phyloP scores from a whole-genome alignment of 2,888 invertebrate species.

The Pachymerium ferrugineum region DNA sequence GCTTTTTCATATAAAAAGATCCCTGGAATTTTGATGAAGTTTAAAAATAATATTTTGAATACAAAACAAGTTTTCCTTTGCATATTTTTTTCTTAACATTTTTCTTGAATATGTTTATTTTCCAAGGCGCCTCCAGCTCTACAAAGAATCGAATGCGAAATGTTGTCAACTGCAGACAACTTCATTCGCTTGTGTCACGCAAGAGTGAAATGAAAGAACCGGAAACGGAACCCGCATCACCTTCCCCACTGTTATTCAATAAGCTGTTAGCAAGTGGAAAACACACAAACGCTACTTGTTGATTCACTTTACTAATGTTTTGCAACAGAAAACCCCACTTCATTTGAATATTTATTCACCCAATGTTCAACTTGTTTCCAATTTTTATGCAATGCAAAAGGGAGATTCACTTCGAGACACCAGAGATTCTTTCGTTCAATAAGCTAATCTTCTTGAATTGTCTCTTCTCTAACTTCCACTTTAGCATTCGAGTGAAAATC shows the following conservation, averaged over 20 bases:
- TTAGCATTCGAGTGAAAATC: conserved; percentile 1
- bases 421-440: neutral
- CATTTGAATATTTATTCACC: neutral
- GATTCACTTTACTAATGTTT: neutral
- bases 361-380: neutral
- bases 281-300: neutral
- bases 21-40: neutral
- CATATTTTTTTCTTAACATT: neutral
- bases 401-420: neutral
- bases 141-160: neutral
- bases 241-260: neutral
- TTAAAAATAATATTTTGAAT: conserved; percentile 23
- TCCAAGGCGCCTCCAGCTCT: neutral
- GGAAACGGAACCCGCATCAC: neutral
- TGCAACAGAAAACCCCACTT: too few species aligned
- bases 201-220: conserved; percentile 10
- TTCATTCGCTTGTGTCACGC: conserved; percentile 15
- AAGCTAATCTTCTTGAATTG: conserved; percentile 6
- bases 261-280: conserved; percentile 7
- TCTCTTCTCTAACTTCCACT: neutral
- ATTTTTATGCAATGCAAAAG: too few species aligned
- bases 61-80: neutral
- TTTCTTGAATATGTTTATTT: conserved; percentile 4
- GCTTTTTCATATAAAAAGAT: neutral
- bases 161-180: conserved; percentile 27